phyloP scores from a whole-genome alignment of 2,888 invertebrate species.

The Cristatella mucedo region DNA sequence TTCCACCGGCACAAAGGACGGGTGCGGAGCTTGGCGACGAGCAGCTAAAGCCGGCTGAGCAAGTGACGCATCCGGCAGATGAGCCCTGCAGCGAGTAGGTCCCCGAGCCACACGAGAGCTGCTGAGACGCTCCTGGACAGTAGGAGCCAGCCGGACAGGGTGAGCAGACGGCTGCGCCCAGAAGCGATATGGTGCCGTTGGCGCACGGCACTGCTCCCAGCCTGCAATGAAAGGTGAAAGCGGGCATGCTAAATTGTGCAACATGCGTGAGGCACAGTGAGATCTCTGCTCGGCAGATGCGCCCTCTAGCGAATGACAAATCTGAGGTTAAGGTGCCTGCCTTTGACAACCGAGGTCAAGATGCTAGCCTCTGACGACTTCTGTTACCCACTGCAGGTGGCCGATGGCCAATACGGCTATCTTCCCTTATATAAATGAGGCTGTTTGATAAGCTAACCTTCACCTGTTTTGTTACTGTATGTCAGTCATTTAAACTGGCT shows the following conservation, averaged over 20 bases:
- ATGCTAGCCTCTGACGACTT: too few species aligned
- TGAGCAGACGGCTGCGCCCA: constrained; percentile 19
- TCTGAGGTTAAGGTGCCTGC: too few species aligned
- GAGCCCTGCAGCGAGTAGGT: neutral
- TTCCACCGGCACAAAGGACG: constrained; percentile 26
- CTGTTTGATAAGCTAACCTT: too few species aligned
- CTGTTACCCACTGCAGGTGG: too few species aligned
- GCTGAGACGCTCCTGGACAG: constrained; percentile 14
- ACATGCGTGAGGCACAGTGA: too few species aligned
- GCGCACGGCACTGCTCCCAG: constrained; percentile 19
- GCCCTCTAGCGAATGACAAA: too few species aligned
- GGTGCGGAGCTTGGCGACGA: constrained; percentile 20
- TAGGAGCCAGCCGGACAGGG: constrained; percentile 19
- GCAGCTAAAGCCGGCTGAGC: constrained; percentile 23
- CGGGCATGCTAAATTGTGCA: neutral
- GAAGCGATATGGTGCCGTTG: constrained; percentile 19
- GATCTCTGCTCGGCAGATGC: too few species aligned
- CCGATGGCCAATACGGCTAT: too few species aligned
- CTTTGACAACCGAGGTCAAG: too few species aligned
- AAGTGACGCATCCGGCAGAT: neutral
- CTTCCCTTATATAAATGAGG: too few species aligned
- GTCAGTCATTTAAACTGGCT: too few species aligned
- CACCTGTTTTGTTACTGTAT: too few species aligned
- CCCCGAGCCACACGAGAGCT: constrained; percentile 5
- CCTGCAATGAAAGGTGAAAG: constrained; percentile 12